phyloP scores from a whole-genome alignment of 2,797 vertebrate species.

The Crypturellus tataupa region DNA sequence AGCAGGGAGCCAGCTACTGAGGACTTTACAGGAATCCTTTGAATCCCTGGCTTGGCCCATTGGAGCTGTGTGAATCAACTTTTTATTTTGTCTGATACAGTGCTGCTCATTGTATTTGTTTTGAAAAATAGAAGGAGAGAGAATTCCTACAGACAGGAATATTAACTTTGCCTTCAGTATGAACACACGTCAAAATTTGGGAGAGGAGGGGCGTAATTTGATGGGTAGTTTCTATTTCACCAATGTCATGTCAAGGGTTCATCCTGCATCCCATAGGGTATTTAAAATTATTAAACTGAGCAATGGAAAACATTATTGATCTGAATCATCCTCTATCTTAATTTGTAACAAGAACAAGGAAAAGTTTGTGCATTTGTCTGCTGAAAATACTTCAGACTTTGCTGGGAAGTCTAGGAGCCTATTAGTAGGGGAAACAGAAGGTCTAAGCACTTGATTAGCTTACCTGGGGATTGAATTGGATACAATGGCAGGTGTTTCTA shows the following conservation, averaged over 20 bases:
- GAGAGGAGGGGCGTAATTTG: not conserved
- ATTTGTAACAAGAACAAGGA: not conserved
- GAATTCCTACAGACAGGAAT: not conserved
- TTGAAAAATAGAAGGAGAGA: not conserved
- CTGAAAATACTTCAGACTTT: not conserved
- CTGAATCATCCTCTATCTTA: not conserved
- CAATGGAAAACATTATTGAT: not conserved
- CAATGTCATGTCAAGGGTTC: not conserved
- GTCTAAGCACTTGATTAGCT: not conserved
- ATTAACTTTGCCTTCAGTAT: not conserved
- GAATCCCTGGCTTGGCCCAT: not conserved
- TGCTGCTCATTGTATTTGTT: not conserved
- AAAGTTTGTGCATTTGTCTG: not conserved
- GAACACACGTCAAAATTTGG: not conserved
- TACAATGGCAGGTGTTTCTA: not conserved
- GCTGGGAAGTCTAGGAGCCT: not conserved
- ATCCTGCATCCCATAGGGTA: rapidly evolving
- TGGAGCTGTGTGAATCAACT: not conserved
- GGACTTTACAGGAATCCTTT: not conserved
- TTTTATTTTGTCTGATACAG: not conserved
- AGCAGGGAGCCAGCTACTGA: too few species aligned
- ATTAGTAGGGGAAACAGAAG: not conserved
- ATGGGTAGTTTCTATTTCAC: not conserved
- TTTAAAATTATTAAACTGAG: not conserved
- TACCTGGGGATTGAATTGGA: not conserved